Conservation (phyloP, 2,888 invertebrate genomes). For the Tinea pellionella region DNA sequence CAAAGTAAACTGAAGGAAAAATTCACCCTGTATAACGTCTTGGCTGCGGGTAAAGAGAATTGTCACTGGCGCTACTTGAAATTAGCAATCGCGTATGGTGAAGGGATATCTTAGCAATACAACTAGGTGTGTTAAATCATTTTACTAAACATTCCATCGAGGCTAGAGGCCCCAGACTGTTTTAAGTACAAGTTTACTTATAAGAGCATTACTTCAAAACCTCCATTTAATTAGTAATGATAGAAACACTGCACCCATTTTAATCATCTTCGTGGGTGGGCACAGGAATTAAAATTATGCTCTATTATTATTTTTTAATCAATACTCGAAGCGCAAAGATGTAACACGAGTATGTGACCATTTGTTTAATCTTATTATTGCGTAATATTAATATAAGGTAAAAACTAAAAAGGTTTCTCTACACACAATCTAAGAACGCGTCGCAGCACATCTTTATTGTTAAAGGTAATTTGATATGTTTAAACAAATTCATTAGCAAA, state of each 20-base stretch:
- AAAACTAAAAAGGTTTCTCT: neutral
- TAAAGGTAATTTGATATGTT: constrained; percentile 10
- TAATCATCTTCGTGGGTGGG: constrained; percentile 11
- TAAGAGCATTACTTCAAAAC: constrained; percentile 13
- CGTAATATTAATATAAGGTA: no score
- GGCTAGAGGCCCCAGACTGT: neutral
- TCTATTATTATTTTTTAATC: neutral
- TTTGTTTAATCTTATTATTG: constrained; percentile 23
- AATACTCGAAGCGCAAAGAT: neutral
- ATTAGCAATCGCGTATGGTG: neutral
- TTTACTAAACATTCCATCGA: constrained; percentile 7
- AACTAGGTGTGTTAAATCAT: constrained; percentile 1
- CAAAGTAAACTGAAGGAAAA: no score
- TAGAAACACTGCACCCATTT: constrained; percentile 12
- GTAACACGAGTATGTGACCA: constrained; percentile 21
- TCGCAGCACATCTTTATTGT: neutral
- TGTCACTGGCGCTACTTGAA: neutral
- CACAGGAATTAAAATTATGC: neutral
- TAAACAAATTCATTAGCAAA: constrained; percentile 15
- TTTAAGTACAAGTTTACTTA: constrained; percentile 5
- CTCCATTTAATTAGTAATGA: constrained; percentile 13
- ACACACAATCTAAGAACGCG: neutral
- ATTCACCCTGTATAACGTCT: no score
- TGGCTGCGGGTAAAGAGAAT: neutral
- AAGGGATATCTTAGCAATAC: neutral